Evolutionary conservation across 2,888 invertebrate species (phyloP).

Genomic region (Lissonota sp.): DNA sequence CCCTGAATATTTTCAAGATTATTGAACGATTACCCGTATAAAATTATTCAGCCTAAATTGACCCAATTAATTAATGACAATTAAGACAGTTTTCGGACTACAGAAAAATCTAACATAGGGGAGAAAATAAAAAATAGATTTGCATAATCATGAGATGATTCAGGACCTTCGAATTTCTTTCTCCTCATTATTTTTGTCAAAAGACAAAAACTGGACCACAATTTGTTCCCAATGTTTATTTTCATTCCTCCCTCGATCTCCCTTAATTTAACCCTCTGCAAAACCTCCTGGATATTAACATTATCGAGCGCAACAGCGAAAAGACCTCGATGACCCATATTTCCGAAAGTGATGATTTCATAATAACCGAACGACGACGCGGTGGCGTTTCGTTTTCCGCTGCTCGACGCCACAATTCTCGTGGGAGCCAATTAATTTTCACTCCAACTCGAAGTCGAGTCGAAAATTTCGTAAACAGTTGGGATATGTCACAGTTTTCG

Average conservation of each 20-base stretch:
- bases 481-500: constrained; percentile 26
- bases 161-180: no score
- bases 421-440: constrained; percentile 44
- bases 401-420: neutral
- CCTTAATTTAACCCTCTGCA: constrained; percentile 23
- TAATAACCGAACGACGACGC: constrained; percentile 57
- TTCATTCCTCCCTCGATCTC: neutral
- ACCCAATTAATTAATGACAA: no score
- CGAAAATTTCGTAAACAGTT: constrained; percentile 13
- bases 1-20: no score
- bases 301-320: constrained; percentile 51
- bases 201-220: constrained; percentile 14
- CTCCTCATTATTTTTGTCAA: constrained; percentile 48
- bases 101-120: no score
- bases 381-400: constrained; percentile 1
- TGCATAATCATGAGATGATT: no score
- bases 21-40: no score
- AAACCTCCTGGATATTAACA: constrained; percentile 52
- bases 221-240: no score
- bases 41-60: no score
- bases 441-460: neutral
- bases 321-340: constrained; percentile 66
- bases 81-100: no score
- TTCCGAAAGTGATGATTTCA: constrained; percentile 67
- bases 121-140: no score